Evolutionary conservation across 2,797 vertebrate genomes (phyloP).

Genomic region (Lycodopsis pacificus): DNA sequence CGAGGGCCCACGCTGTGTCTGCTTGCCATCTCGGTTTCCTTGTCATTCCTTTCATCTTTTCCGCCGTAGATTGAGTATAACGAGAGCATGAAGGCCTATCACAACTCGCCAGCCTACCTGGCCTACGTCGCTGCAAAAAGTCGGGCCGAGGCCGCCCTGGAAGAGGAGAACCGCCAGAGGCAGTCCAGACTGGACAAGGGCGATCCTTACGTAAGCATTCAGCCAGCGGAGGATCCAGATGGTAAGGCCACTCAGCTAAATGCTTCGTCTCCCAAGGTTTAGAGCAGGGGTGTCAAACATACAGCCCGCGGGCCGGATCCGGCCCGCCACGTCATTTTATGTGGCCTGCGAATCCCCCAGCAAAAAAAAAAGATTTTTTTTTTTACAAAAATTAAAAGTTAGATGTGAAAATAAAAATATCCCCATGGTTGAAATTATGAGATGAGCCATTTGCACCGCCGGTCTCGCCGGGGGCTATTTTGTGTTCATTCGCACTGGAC

Average conservation of each 20-base stretch:
- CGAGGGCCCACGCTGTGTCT: constrained; percentile 46
- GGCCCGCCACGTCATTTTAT: too few species aligned
- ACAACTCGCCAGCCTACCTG: constrained; percentile 97
- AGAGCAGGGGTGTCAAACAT: too few species aligned
- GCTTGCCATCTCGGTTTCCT: constrained; percentile 54
- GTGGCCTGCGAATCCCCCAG: too few species aligned
- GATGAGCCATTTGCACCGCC: too few species aligned
- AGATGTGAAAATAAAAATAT: too few species aligned
- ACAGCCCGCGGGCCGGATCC: too few species aligned
- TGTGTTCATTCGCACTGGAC: too few species aligned
- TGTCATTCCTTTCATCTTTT: constrained; percentile 70
- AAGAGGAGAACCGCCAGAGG: constrained; percentile 95
- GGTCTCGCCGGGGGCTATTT: too few species aligned
- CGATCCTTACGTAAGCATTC: constrained; percentile 97
- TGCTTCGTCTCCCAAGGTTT: constrained; percentile 59
- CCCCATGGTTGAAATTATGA: too few species aligned
- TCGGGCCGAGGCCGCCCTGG: constrained; percentile 93
- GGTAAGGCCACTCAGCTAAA: constrained; percentile 81
- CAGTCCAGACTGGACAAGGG: constrained; percentile 97
- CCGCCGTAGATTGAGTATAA: constrained; percentile 95
- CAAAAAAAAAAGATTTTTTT: too few species aligned
- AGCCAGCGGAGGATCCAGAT: constrained; percentile 96
- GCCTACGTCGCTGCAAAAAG: constrained; percentile 98
- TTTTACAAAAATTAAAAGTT: too few species aligned
- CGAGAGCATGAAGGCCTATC: constrained; percentile 98